Evolutionary conservation across 2,113 vertebrate genomes (phyloP).

Genomic region (Hoplias malabaricus): DNA sequence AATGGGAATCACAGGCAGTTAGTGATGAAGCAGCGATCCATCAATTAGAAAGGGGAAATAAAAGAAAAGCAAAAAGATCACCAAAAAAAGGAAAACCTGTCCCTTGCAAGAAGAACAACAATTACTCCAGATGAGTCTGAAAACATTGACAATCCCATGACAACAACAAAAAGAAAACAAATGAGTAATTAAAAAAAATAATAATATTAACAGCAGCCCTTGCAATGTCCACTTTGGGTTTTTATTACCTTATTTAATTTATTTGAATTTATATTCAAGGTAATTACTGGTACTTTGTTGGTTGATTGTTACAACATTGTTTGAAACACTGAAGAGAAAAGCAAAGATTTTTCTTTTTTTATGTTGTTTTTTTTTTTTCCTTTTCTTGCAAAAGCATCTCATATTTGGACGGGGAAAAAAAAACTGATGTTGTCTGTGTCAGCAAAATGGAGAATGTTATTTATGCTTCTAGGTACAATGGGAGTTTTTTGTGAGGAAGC

Average conservation of each 20-base stretch:
- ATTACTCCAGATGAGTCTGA: slow-evolving; percentile 13
- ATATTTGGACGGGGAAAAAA: slow-evolving; percentile 58
- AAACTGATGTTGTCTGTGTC: slow-evolving; percentile 50
- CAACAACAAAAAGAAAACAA: slow-evolving; percentile 42
- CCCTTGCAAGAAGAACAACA: neutral
- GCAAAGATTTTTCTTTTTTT: slow-evolving; percentile 22
- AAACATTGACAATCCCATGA: slow-evolving; percentile 17
- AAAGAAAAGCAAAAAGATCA: neutral
- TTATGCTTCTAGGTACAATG: slow-evolving; percentile 57
- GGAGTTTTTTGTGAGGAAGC: slow-evolving; percentile 50
- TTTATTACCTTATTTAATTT: slow-evolving; percentile 64
- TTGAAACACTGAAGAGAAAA: slow-evolving; percentile 57
- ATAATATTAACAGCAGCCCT: slow-evolving; percentile 67
- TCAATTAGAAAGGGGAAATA: slow-evolving; percentile 1
- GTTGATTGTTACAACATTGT: slow-evolving; percentile 39
- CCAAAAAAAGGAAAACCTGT: neutral
- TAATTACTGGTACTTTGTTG: slow-evolving; percentile 55
- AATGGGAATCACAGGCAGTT: slow-evolving; percentile 47
- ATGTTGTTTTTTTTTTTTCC: slow-evolving; percentile 27
- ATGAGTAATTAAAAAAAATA: slow-evolving; percentile 27
- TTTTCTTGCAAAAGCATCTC: slow-evolving; percentile 54
- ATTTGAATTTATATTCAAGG: slow-evolving; percentile 37
- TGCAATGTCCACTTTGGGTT: slow-evolving; percentile 67
- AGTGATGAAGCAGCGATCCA: slow-evolving; percentile 41
- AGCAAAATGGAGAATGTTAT: slow-evolving; percentile 47